Conservation (phyloP, 2,113 vertebrate species). For the Lampris megalopsis region DNA sequence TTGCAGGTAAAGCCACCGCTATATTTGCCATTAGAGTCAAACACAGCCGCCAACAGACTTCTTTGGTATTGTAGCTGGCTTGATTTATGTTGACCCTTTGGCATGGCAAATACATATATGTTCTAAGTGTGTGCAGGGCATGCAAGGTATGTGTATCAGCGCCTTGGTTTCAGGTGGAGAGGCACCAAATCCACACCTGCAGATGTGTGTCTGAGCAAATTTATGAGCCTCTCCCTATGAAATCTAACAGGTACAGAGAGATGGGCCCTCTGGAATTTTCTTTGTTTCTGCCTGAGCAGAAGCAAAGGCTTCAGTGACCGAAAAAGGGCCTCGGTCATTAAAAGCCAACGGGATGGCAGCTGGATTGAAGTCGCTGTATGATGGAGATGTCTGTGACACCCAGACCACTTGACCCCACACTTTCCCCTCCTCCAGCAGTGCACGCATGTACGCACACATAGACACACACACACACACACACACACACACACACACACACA, state of each 20-base stretch:
- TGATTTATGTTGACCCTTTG: conserved; percentile 69
- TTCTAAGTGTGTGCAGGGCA: conserved; percentile 43
- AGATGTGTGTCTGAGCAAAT: conserved; percentile 41
- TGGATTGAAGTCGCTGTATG: conserved; percentile 18
- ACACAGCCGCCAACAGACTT: conserved; percentile 15
- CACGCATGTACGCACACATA: conserved; percentile 8
- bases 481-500: conserved; percentile 2
- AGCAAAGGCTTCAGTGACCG: too few relatives aligned
- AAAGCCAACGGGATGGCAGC: conserved; percentile 15
- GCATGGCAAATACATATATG: conserved; percentile 24
- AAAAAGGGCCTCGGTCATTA: background rate
- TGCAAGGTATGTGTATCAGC: conserved; percentile 48
- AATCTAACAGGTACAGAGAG: conserved; percentile 49
- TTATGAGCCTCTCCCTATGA: conserved; percentile 54
- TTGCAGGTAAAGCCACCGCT: conserved; percentile 23
- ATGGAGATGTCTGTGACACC: conserved; percentile 40
- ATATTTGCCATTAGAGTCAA: conserved; percentile 40
- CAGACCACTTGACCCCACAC: conserved; percentile 21
- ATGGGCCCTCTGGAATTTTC: conserved; percentile 34
- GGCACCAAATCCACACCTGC: conserved; percentile 59
- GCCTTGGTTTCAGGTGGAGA: conserved; percentile 21
- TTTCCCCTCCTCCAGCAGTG: conserved; percentile 5
- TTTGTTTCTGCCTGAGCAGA: conserved; percentile 14
- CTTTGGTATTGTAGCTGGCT: conserved; percentile 17
- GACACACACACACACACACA: conserved; percentile 28